Conservation (phyloP, 2,797 vertebrate species). For the Lepus oiostolus region DNA sequence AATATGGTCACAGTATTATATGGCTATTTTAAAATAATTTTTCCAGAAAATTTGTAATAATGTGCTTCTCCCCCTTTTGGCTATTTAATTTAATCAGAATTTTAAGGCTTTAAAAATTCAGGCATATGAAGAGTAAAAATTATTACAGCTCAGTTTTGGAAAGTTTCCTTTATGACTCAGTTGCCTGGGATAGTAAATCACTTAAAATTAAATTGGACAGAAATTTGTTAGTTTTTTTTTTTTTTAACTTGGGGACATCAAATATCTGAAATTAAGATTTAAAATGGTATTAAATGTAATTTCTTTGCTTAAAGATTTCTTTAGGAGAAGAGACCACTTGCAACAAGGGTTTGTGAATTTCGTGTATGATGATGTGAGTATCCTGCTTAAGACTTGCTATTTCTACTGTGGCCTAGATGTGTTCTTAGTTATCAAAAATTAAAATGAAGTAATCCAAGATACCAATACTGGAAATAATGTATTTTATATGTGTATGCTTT, state of each 20-base stretch:
- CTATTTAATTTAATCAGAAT: neutral
- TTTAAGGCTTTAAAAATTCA: slow-evolving; percentile 49
- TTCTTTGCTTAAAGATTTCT: slow-evolving; percentile 89
- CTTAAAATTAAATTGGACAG: slow-evolving; percentile 39
- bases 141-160: neutral
- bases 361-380: slow-evolving; percentile 95
- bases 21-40: slow-evolving; percentile 9
- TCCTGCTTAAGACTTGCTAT: neutral
- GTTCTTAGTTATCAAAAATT: slow-evolving; percentile 28
- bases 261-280: slow-evolving; percentile 62
- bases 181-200: slow-evolving; percentile 28
- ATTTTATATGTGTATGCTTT: slow-evolving; percentile 21
- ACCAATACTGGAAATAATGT: neutral
- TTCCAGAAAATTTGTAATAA: slow-evolving; percentile 4
- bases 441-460: neutral
- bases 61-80: neutral
- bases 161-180: slow-evolving; percentile 35
- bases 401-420: neutral
- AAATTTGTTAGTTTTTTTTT: slow-evolving; percentile 4
- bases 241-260: neutral
- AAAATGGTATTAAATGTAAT: slow-evolving; percentile 30
- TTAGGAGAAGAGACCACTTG: slow-evolving; percentile 93
- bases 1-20: neutral
- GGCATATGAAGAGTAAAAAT: slow-evolving; percentile 28
- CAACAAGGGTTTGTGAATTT: slow-evolving; percentile 94